Evolutionary conservation across 2,113 vertebrate genomes (phyloP), one percentile per base, ranked within the genome.

Genomic region (Dicentrarchus labrax): DNA sequence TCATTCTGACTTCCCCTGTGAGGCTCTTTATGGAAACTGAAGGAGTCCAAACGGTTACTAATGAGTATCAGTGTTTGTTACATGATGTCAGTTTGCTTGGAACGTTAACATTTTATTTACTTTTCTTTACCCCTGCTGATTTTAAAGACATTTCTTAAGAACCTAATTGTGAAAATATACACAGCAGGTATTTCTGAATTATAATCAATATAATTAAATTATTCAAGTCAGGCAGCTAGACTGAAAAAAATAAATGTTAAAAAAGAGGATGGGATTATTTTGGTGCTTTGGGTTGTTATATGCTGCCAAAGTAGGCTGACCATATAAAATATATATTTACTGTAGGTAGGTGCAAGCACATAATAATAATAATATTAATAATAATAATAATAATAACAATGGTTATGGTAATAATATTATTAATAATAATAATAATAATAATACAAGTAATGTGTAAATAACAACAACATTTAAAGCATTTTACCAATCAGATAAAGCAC

Each of bases 1-100:
- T 80, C 64, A 54, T 43, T 80, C 59, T 76, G 78, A 83, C 78
- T 68, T 73, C 76, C 81, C 73, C 78, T 66, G 53, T 75, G 82
- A 85, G 70, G 22, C 72, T 65, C 53, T 80, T 73, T 0, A 43
- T 60, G 61, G 57, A 59, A 80, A 60, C 48, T 16, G 41, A 77
- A 72, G 54, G 54, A 85, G 54, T 76, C 60, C 53, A 62, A 88
- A 69, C 67, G 81, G 24, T 57, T 30, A 45, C 45, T 71, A 57
- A 69, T 56, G 66, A 70, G 79, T 88, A 47, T 77, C 74, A 82
- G 21, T 54, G 36, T 86, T 65, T 87, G 59, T 54, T 62, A 41
- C 50, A 43, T 2, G 41, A 66, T 67, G 71, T 76, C 71, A 74
- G n/a, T 76, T 76, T 59, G 13, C 39, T 71, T 21, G 17, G 38